Conservation (phyloP, 2,113 vertebrate species). For the Mastomys natalensis region DNA sequence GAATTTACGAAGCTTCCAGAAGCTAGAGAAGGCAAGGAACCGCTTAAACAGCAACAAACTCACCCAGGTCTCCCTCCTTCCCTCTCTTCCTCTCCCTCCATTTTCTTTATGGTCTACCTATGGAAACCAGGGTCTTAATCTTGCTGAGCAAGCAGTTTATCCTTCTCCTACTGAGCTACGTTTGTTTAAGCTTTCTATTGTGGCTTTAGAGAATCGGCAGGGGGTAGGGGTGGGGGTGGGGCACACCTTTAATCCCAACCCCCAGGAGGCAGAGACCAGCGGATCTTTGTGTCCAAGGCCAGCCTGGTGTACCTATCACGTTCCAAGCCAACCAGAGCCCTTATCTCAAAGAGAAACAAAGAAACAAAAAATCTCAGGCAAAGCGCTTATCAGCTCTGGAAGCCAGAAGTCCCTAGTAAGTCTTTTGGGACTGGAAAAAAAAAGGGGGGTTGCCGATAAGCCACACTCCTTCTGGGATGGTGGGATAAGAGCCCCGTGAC, state of each 20-base stretch:
- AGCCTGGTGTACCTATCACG: background rate
- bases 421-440: background rate
- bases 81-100: background rate
- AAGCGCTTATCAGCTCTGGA: background rate
- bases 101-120: background rate
- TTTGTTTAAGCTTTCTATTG: background rate
- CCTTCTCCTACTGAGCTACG: no score
- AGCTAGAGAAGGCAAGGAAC: background rate
- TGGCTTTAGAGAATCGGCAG: background rate
- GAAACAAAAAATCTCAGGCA: background rate
- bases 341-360: background rate
- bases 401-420: background rate
- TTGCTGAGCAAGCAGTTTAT: background rate
- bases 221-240: fast-evolving
- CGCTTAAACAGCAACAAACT: background rate
- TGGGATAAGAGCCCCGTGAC: background rate
- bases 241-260: background rate
- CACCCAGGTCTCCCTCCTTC: fast-evolving
- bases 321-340: background rate
- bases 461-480: no score
- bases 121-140: background rate
- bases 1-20: background rate
- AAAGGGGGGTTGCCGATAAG: background rate
- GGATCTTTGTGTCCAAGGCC: background rate
- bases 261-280: background rate